phyloP scores from a whole-genome alignment of 2,888 invertebrate genomes.

The Aphodius granarius region DNA sequence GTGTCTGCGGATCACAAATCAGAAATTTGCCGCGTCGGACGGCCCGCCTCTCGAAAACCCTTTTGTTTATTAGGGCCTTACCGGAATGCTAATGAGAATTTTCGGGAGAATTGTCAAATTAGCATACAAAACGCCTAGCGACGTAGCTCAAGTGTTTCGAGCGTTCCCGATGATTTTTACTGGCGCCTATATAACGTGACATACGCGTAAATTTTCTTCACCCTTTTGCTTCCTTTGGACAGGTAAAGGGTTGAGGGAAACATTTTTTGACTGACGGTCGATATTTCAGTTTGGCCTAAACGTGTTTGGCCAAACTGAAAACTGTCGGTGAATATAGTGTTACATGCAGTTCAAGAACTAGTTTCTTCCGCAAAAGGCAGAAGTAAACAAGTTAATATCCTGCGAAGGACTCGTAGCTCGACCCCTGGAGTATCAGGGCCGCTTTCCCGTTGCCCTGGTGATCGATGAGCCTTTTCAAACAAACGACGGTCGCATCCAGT shows the following conservation, averaged over 20 bases:
- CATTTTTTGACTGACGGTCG: too few relatives aligned
- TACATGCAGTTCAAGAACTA: neutral
- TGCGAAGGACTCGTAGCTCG: neutral
- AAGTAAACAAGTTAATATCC: neutral
- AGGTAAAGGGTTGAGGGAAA: too few relatives aligned
- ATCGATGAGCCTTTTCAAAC: conserved; percentile 42
- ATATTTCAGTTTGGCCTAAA: too few relatives aligned
- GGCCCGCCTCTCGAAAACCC: neutral
- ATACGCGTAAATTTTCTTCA: neutral
- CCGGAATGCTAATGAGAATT: neutral
- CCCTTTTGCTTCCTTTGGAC: neutral
- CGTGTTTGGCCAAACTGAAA: too few relatives aligned
- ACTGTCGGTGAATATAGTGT: too few relatives aligned
- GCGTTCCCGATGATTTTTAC: neutral
- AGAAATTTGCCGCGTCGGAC: neutral
- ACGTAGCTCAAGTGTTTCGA: neutral
- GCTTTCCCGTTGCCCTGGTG: conserved; percentile 18
- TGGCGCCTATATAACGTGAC: neutral
- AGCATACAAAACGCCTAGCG: neutral
- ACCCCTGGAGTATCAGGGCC: conserved; percentile 9
- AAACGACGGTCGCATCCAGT: conserved; percentile 45
- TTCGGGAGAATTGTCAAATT: neutral
- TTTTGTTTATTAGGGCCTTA: neutral
- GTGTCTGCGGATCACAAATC: neutral
- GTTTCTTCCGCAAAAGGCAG: neutral